phyloP scores from a whole-genome alignment of 2,113 vertebrate genomes.

The Paedocypris sp. region DNA sequence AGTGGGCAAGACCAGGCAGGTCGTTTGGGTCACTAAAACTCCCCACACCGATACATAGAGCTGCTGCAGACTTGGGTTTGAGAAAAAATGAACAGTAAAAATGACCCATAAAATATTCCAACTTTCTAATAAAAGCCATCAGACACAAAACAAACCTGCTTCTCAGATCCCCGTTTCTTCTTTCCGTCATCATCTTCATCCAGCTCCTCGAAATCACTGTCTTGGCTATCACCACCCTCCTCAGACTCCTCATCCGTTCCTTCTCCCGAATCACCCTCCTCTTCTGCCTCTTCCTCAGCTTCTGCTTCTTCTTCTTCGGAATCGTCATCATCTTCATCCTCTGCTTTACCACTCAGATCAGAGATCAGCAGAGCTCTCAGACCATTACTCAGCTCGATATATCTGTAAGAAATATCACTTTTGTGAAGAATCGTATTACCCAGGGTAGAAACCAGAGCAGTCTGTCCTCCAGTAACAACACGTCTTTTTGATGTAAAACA shows the following conservation, averaged over 20 bases:
- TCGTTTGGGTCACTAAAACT: slow-evolving; percentile 28
- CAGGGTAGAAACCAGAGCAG: too few species aligned
- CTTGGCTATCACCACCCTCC: slow-evolving; percentile 54
- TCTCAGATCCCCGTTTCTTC: slow-evolving; percentile 17
- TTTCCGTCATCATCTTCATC: slow-evolving; percentile 22
- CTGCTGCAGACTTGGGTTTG: slow-evolving; percentile 18
- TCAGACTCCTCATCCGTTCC: slow-evolving; percentile 68
- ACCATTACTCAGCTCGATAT: slow-evolving; percentile 77
- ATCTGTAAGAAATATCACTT: slow-evolving; percentile 57
- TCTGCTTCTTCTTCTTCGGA: slow-evolving; percentile 55
- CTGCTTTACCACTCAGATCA: slow-evolving; percentile 63
- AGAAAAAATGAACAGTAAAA: neutral
- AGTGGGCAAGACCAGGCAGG: slow-evolving; percentile 28
- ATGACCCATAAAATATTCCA: neutral
- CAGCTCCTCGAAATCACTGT: slow-evolving; percentile 50
- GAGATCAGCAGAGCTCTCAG: slow-evolving; percentile 85
- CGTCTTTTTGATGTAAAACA: neutral
- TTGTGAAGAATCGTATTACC: too few species aligned
- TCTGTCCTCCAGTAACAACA: neutral
- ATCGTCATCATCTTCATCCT: slow-evolving; percentile 28
- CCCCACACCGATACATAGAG: slow-evolving; percentile 21
- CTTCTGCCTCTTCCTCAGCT: slow-evolving; percentile 47
- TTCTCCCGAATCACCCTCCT: slow-evolving; percentile 67
- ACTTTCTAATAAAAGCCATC: neutral
- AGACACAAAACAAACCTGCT: slow-evolving; percentile 9